Evolutionary conservation across 2,113 vertebrate species (phyloP), one percentile per base, ranked within the genome.

Genomic region (Prolemur simus): DNA sequence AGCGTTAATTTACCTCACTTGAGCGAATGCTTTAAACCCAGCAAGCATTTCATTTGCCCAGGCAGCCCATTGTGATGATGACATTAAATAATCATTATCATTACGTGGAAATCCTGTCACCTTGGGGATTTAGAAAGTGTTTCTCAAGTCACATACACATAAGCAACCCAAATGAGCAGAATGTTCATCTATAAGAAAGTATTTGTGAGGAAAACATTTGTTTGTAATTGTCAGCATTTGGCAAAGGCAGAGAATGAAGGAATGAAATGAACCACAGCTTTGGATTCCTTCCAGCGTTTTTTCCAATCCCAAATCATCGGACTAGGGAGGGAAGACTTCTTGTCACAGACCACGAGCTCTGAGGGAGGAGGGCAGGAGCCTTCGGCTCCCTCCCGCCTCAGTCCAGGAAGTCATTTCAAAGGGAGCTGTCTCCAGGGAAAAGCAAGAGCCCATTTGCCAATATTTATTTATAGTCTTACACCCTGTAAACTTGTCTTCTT

Each of bases 71-170:
- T 71, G 97, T 92, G 97, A 92, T 95, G 96, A 96, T 96, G 93
- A 90, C 97, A 98, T 98, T 98, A 98, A 98, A 97, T 97, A 96
- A 95, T 98, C 97, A 98, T 98, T 95, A 98, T 98, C 96, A 93
- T 97, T 97, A 97, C 47, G 3, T 96, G 96, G 95, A 82, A 95
- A 85, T 96, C 68, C 93, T 94, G 96, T 74, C 83, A 98, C 93
- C 96, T 87, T 97, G 89, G 69, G 39, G 96, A 98, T 60, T 82
- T 96, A 95, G 87, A 96, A 60, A 93, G 95, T 60, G 64, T 74
- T 68, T 97, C 97, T 94, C 94, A 92, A 98, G 96, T 96, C 96
- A 95, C 45, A 97, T 76, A 81, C 94, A 58, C 47, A 95, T 81
- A 97, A 96, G 96, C 58, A 91, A 96, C 68, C 66, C 27, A 87